phyloP scores from a whole-genome alignment of 2,797 vertebrate genomes.

The Xerus rutilus region DNA sequence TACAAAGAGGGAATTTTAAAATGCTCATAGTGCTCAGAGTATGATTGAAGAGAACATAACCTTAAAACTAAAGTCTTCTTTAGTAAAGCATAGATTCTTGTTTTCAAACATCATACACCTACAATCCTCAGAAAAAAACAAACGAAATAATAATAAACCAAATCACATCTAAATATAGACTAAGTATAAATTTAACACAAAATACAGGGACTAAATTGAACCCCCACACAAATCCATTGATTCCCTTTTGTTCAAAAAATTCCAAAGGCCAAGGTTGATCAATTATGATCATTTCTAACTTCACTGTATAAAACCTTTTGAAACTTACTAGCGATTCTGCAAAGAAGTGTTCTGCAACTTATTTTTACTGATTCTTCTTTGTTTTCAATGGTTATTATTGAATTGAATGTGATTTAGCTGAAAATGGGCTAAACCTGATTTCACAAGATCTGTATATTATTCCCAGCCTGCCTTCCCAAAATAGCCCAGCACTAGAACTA shows the following conservation, averaged over 20 bases:
- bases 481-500: conserved; percentile 76
- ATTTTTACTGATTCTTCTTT: conserved; percentile 65
- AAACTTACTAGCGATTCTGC: conserved; percentile 48
- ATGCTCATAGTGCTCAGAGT: background rate
- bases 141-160: background rate
- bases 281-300: conserved; percentile 23
- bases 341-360: conserved; percentile 48
- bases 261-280: conserved; percentile 47
- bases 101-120: background rate
- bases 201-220: background rate
- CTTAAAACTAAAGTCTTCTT: background rate
- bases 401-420: conserved; percentile 59
- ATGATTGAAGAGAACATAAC: background rate
- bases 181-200: background rate
- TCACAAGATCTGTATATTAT: conserved; percentile 75
- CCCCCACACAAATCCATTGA: background rate
- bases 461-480: conserved; percentile 53
- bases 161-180: background rate
- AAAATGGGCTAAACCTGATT: conserved; percentile 76
- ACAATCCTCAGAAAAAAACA: background rate
- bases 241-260: background rate
- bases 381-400: conserved; percentile 62
- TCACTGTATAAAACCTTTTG: conserved; percentile 23
- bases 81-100: background rate
- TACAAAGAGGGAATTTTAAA: background rate